Conservation (phyloP, 2,888 invertebrate genomes). For the Aphidius colemani region DNA sequence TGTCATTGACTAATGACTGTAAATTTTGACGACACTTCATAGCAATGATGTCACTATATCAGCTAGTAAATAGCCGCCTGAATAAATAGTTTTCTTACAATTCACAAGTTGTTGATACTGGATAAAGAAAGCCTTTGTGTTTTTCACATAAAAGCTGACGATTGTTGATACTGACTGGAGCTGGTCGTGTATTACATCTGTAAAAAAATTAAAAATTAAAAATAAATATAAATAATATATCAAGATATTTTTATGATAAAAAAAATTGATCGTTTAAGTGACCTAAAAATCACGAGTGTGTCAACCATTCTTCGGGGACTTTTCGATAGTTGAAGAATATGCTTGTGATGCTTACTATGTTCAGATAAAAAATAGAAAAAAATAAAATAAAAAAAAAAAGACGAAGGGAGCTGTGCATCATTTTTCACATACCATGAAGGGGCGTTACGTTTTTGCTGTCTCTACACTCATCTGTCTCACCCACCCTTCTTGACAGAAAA, state of each 20-base stretch:
- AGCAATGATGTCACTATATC: no score
- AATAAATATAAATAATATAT: slow-evolving; percentile 16
- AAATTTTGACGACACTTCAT: no score
- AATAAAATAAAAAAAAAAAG: slow-evolving; percentile 10
- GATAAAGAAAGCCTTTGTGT: slow-evolving; percentile 50
- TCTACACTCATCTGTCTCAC: slow-evolving; percentile 21
- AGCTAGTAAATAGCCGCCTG: not conserved
- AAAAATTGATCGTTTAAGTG: slow-evolving; percentile 34
- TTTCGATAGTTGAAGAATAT: slow-evolving; percentile 36
- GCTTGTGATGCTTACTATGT: slow-evolving; percentile 17
- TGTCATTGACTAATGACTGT: no score
- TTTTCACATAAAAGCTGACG: slow-evolving; percentile 46
- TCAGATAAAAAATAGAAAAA: slow-evolving; percentile 14
- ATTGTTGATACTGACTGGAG: slow-evolving; percentile 48
- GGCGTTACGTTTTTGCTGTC: slow-evolving; percentile 54
- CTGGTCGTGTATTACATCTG: slow-evolving; percentile 50
- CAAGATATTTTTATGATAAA: not conserved
- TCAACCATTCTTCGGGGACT: slow-evolving; percentile 49
- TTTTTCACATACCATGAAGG: slow-evolving; percentile 58
- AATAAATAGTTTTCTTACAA: slow-evolving; percentile 45
- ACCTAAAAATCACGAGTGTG: slow-evolving; percentile 25
- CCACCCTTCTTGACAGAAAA: slow-evolving; percentile 48
- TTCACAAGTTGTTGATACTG: slow-evolving; percentile 41
- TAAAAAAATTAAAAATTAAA: slow-evolving; percentile 12
- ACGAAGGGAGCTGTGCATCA: slow-evolving; percentile 57